Conservation (phyloP, 2,113 vertebrate species). For the Gnathonemus echidnorhynchus region DNA sequence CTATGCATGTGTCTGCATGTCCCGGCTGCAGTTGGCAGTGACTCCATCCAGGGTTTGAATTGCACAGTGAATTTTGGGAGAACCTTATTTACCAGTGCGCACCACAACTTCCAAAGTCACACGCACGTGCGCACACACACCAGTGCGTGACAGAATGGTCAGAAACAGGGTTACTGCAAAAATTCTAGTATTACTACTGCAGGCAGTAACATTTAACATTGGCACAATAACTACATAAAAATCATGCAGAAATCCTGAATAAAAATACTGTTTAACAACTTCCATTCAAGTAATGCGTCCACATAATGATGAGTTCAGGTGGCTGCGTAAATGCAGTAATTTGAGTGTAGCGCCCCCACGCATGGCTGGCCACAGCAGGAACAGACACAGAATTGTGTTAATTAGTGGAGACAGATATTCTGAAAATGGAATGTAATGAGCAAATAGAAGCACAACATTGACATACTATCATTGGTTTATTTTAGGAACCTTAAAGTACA, state of each 20-base stretch:
- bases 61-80: background rate
- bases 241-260: background rate
- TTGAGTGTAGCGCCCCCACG: background rate
- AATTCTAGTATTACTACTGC: background rate
- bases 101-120: background rate
- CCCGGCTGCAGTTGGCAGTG: background rate
- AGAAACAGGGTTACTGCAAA: background rate
- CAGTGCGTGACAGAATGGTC: background rate
- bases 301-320: background rate
- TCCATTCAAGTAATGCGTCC: background rate
- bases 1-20: background rate
- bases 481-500: background rate
- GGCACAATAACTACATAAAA: background rate
- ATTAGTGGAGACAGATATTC: background rate
- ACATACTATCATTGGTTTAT: background rate
- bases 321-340: background rate
- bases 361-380: background rate
- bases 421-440: background rate
- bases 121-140: background rate
- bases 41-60: background rate
- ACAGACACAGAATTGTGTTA: too few species aligned
- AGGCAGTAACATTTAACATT: background rate
- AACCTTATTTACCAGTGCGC: background rate
- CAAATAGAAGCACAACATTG: background rate
- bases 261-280: background rate